Base-by-base conservation (phyloP, 2,888 invertebrate genomes). In the Melangyna quadrimaculata region DNA sequence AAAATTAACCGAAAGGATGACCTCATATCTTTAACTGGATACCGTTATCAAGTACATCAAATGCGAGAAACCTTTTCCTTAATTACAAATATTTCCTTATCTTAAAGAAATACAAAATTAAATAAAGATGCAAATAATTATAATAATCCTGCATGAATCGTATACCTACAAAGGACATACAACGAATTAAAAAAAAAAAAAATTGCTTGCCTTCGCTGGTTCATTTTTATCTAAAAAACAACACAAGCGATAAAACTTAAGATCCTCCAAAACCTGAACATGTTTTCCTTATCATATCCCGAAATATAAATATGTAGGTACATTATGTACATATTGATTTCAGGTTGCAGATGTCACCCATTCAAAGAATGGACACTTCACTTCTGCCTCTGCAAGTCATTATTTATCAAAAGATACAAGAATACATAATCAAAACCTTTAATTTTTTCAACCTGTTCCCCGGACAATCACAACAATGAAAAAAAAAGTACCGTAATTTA, bases 101-200 rank as follows among this genome's bases (percentile, higher is more conserved):
- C 55, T 59, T 7, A 48, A 73, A 73, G 53, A 73, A 73, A 78
- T 82, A 78, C 1, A 22, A 78, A 72, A 67, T 69, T 77, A 69
- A 82, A 78, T 73, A 78, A 78, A 82, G 73, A 82, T 82, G 67
- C 73, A 78, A 69, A 55, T 29, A 51, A 71, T 77, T 72, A 67
- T 77, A 55, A 78, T 78, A 78, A 69, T 78, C 55, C 35, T 17
- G 43, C 24, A 24, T 22, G 12, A 22, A 51, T 59, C 51, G n/a
- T 55, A 40, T 48, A 32, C n/a, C n/a, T n/a, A n/a, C n/a, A 65
- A 40, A 69, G 59, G 78, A n/a, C n/a, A n/a, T 78, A 63, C 55
- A 78, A 83, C 69, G 82, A 78, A 67, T 75, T 57, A 29, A 43
- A 70, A 57, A 61, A 81, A 77, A 32, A 67, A 1, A 43, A 17